A percentile compares a stretch with the other conserved stretches of the same genome.
Evolutionary conservation across 2,797 vertebrate genomes (phyloP).

Genomic region (Trachurus trachurus): DNA sequence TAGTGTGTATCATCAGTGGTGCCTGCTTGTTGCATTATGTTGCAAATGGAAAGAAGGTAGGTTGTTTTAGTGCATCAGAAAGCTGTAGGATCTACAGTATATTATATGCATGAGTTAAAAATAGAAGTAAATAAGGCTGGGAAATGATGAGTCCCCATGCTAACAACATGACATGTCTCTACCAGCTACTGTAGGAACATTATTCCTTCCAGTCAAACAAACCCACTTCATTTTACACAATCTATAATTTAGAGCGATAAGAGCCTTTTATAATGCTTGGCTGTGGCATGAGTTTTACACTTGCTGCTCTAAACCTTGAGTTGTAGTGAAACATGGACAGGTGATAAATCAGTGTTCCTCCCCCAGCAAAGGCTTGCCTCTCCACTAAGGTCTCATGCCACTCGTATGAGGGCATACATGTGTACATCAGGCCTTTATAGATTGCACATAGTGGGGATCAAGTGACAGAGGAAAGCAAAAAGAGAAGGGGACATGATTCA

Average conservation of each 20-base stretch:
- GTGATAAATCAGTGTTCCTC: conserved; percentile 57
- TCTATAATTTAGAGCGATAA: conserved; percentile 75
- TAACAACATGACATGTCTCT: conserved; percentile 65
- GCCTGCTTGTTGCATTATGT: conserved; percentile 41
- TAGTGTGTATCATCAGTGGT: conserved; percentile 38
- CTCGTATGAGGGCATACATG: conserved; percentile 47
- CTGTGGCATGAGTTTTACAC: conserved; percentile 67
- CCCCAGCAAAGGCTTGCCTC: conserved; percentile 35
- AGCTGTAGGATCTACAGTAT: conserved; percentile 66
- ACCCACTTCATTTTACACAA: conserved; percentile 61
- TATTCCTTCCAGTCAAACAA: conserved; percentile 67
- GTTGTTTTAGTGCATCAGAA: conserved; percentile 58
- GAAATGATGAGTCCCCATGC: conserved; percentile 50
- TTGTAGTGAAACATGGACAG: conserved; percentile 33
- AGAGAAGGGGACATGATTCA: conserved; percentile 36
- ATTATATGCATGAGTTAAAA: conserved; percentile 70
- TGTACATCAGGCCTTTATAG: conserved; percentile 58
- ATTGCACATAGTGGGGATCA: conserved; percentile 32
- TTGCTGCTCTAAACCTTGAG: conserved; percentile 43
- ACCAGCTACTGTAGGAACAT: conserved; percentile 57
- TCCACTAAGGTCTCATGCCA: conserved; percentile 43
- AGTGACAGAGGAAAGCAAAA: conserved; percentile 26
- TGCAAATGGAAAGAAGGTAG: conserved; percentile 67
- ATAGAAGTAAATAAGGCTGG: conserved; percentile 68
- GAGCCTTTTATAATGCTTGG: conserved; percentile 59